These are phyloP conservation scores for Alcedo quadribrachys DNA, from an alignment of 2,797 vertebrate genomes.

Conservation along the genomic window DNA sequence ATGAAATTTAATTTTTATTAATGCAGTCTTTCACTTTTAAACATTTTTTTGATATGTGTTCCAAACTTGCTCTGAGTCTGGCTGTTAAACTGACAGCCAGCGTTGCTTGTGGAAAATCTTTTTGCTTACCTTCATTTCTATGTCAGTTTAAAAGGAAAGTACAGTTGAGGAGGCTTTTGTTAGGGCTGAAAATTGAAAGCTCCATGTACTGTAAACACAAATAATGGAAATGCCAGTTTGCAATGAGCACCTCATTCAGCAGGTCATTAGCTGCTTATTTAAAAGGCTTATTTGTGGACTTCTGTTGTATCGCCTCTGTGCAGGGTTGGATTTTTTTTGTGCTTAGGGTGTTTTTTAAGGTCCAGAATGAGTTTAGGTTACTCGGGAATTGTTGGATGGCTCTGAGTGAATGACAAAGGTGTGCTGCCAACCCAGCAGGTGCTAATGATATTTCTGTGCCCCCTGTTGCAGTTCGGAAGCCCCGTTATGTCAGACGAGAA, in stretches of 20 bases:
- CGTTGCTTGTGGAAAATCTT: not conserved
- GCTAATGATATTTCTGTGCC: not conserved
- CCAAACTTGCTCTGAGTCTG: not conserved
- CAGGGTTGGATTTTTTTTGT: not conserved
- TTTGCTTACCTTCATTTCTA: not conserved
- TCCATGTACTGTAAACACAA: not conserved
- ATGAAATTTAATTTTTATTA: not conserved
- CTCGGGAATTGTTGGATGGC: not conserved
- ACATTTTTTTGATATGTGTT: not conserved
- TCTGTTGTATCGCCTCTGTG: not conserved
- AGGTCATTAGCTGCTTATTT: not conserved
- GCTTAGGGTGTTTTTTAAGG: not conserved
- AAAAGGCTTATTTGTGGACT: not conserved
- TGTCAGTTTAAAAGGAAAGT: not conserved
- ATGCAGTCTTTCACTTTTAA: not conserved
- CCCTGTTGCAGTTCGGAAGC: constrained; percentile 86
- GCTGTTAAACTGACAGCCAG: not conserved
- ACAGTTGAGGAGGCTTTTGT: not conserved
- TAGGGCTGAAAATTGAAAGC: not conserved
- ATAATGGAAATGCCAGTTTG: not conserved
- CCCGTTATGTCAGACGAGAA: constrained; percentile 90
- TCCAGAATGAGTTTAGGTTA: not conserved
- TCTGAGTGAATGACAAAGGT: not conserved
- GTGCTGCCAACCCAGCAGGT: not conserved
- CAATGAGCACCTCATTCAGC: not conserved